A percentile compares a stretch with the other conserved stretches of the same genome.
Conservation (phyloP, 2,797 vertebrate species). For the Leuciscus waleckii region DNA sequence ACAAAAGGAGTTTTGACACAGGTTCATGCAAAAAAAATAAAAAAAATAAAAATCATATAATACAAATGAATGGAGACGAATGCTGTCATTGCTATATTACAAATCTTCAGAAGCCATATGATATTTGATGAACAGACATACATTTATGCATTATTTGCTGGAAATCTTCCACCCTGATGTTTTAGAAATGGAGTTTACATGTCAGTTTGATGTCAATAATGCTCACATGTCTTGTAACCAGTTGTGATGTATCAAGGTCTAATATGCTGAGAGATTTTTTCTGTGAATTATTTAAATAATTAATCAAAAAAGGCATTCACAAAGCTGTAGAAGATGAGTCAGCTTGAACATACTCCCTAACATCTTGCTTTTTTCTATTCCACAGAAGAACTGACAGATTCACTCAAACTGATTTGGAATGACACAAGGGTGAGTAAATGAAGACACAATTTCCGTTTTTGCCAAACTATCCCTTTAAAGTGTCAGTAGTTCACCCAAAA, state of each 20-base stretch:
- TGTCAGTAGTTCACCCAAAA: no score
- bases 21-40: background rate
- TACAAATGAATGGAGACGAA: background rate
- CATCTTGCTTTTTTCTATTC: background rate
- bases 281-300: constrained; percentile 13
- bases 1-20: background rate
- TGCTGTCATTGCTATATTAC: background rate
- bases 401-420: background rate
- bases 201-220: background rate
- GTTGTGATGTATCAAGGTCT: background rate
- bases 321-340: background rate
- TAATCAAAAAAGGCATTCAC: background rate
- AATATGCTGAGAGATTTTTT: background rate
- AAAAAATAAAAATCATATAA: background rate
- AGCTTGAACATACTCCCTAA: background rate
- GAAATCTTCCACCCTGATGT: background rate
- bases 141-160: background rate
- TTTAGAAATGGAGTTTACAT: background rate
- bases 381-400: background rate
- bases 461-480: background rate
- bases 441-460: background rate
- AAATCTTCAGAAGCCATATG: background rate
- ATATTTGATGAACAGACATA: background rate
- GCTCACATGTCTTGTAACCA: background rate
- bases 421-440: background rate